phyloP scores from a whole-genome alignment of 1,140 invertebrate genomes.

The Ceratina calcarata region DNA sequence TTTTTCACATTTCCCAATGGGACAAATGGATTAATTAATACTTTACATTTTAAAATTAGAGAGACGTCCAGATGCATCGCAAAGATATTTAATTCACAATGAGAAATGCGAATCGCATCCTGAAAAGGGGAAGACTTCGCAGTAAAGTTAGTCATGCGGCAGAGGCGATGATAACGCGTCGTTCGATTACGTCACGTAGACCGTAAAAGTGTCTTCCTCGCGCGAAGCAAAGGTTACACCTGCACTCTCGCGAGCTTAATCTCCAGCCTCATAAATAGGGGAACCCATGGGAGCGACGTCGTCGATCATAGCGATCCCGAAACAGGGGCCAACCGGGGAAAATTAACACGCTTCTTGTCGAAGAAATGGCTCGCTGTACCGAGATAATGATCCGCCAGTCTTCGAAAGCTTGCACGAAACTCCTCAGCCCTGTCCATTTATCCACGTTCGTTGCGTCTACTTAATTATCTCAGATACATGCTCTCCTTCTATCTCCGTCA shows the following conservation, averaged over 20 bases:
- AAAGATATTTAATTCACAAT: neutral
- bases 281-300: constrained; percentile 31
- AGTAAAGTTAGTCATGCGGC: constrained; percentile 44
- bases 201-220: constrained; percentile 37
- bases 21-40: too few species aligned
- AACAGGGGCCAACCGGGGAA: neutral
- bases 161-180: constrained; percentile 36
- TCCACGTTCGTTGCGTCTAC: constrained; percentile 49
- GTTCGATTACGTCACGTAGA: constrained; percentile 42
- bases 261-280: constrained; percentile 50
- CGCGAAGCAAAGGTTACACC: constrained; percentile 12
- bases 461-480: constrained; percentile 29
- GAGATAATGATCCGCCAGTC: constrained; percentile 27
- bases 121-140: neutral
- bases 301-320: constrained; percentile 33
- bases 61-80: too few species aligned
- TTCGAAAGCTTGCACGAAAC: constrained; percentile 4
- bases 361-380: constrained; percentile 17
- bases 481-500: constrained; percentile 35
- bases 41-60: too few species aligned
- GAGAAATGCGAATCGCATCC: neutral
- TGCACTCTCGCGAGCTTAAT: constrained; percentile 35
- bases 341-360: constrained; percentile 52
- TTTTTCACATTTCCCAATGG: too few species aligned
- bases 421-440: constrained; percentile 22